phyloP scores from a whole-genome alignment of 2,113 vertebrate genomes.

The Otocyon megalotis region DNA sequence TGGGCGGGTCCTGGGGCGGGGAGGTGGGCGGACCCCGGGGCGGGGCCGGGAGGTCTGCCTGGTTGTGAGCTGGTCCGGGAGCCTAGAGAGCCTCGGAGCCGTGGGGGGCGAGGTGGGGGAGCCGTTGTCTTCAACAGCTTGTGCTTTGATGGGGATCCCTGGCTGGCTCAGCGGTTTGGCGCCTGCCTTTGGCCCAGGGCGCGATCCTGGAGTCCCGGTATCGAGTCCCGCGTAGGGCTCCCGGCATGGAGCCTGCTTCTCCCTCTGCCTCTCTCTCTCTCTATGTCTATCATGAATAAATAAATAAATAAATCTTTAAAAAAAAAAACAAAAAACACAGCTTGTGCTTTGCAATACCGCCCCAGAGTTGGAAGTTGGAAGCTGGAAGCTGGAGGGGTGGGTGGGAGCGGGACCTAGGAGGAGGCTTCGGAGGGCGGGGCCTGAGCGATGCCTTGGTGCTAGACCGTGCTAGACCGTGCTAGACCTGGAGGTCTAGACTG shows the following conservation, averaged over 20 bases:
- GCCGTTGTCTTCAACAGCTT: background rate
- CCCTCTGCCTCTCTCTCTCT: too few relatives aligned
- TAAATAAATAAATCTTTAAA: too few relatives aligned
- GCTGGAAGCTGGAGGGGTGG: background rate
- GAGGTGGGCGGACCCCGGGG: too few relatives aligned
- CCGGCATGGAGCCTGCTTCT: too few relatives aligned
- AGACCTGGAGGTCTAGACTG: slow-evolving; percentile 83
- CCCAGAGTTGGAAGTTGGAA: background rate
- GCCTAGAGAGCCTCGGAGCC: background rate
- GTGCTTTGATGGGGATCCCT: background rate
- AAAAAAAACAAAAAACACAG: background rate
- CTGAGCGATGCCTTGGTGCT: slow-evolving; percentile 91
- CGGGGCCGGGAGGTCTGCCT: too few relatives aligned
- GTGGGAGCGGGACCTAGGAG: slow-evolving; percentile 84
- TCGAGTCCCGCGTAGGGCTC: too few relatives aligned
- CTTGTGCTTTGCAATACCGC: background rate
- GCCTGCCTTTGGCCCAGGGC: too few relatives aligned
- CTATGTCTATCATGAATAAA: too few relatives aligned
- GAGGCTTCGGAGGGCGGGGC: slow-evolving; percentile 80
- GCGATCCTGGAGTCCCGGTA: too few relatives aligned
- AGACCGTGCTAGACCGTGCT: too few relatives aligned
- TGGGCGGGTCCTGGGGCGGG: too few relatives aligned
- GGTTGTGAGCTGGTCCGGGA: background rate
- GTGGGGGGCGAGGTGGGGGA: fast-evolving
- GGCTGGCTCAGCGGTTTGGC: too few relatives aligned